phyloP scores from a whole-genome alignment of 2,888 invertebrate species.

The Calameuta idolon region DNA sequence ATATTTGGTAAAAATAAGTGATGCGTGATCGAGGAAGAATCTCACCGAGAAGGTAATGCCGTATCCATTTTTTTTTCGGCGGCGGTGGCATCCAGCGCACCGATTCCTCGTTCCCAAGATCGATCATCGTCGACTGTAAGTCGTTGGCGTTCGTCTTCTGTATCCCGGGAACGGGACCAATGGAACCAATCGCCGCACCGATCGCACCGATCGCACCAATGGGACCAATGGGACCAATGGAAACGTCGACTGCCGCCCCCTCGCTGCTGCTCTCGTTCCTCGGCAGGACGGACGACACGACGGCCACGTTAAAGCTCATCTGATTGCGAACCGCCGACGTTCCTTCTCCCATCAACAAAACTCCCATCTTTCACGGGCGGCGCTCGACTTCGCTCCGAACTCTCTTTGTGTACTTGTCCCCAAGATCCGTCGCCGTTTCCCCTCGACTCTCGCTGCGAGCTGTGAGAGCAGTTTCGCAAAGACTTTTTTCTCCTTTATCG shows the following conservation, averaged over 20 bases:
- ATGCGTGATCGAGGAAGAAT: neutral
- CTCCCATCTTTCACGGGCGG: constrained; percentile 57
- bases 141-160: constrained; percentile 39
- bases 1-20: neutral
- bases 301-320: constrained; percentile 42
- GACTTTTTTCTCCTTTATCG: too few species aligned
- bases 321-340: constrained; percentile 44
- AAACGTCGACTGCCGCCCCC: constrained; percentile 30
- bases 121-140: constrained; percentile 38
- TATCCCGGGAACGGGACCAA: constrained; percentile 1
- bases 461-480: neutral
- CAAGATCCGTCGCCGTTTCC: neutral
- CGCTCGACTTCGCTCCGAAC: constrained; percentile 2
- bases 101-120: constrained; percentile 38
- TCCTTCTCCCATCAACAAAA: constrained; percentile 60
- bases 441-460: neutral
- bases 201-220: constrained; percentile 17
- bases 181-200: too few species aligned
- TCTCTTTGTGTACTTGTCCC: neutral
- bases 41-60: constrained; percentile 75
- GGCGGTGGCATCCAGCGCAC: constrained; percentile 68
- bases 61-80: constrained; percentile 82
- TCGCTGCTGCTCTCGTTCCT: constrained; percentile 21
- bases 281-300: neutral
- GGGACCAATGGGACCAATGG: neutral